A percentile compares a stretch with the other conserved stretches of the same genome.
Conservation (phyloP, 2,888 invertebrate species). For the Saturnia pavonia region DNA sequence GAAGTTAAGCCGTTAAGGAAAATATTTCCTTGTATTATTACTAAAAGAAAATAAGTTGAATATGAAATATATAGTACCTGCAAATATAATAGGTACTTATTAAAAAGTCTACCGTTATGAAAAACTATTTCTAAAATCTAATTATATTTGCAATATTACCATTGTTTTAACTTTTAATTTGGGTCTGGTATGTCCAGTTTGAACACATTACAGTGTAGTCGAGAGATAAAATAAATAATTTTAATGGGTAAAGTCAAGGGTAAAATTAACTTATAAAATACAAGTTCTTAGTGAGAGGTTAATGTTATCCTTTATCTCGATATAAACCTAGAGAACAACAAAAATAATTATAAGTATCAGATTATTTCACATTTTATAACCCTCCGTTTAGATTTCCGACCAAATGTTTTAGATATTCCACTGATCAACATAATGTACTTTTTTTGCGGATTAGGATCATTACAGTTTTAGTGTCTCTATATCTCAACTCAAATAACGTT, state of each 20-base stretch:
- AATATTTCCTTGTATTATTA: slow-evolving; percentile 12
- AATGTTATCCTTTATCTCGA: neutral
- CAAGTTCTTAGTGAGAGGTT: neutral
- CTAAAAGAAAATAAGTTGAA: slow-evolving; percentile 6
- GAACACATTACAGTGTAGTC: neutral
- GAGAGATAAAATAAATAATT: neutral
- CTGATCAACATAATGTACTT: no score
- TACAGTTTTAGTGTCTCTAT: no score
- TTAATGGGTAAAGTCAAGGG: neutral
- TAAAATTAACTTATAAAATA: neutral
- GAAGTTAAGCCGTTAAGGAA: slow-evolving; percentile 24
- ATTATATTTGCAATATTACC: neutral
- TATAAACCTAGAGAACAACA: no score
- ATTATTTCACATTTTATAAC: no score
- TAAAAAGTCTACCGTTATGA: neutral
- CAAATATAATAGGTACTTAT: neutral
- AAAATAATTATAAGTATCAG: no score
- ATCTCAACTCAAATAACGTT: no score
- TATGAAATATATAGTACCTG: neutral
- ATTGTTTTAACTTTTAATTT: neutral
- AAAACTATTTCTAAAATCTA: neutral
- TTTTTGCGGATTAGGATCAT: no score
- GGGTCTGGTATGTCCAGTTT: neutral
- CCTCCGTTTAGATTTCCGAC: no score
- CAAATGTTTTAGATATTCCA: no score